phyloP scores from a whole-genome alignment of 1,140 invertebrate species.

The Eriocheir sinensis region DNA sequence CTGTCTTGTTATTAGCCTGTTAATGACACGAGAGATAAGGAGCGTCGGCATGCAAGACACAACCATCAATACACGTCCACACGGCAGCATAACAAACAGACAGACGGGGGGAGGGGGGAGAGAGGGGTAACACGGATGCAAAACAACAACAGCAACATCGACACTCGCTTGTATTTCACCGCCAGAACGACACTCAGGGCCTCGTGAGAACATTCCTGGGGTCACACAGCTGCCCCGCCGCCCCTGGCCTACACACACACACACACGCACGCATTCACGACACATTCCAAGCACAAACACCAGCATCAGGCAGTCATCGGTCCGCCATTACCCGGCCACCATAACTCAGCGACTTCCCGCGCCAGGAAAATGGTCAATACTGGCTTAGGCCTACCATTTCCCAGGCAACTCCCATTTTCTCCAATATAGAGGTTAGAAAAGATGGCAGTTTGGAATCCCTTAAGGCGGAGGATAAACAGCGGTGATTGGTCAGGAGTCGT shows the following conservation, averaged over 20 bases:
- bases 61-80: background rate
- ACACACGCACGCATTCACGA: background rate
- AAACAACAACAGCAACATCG: too few relatives aligned
- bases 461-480: slow-evolving; percentile 67
- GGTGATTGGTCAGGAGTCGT: slow-evolving; percentile 74
- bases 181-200: background rate
- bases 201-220: background rate
- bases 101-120: too few relatives aligned
- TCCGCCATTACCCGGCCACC: slow-evolving; percentile 18
- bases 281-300: slow-evolving; percentile 10
- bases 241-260: background rate
- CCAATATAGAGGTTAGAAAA: slow-evolving; percentile 74
- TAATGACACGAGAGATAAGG: too few relatives aligned
- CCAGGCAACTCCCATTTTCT: slow-evolving; percentile 70
- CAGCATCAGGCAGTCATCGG: background rate
- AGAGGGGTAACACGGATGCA: background rate
- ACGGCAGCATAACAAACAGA: background rate
- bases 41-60: background rate
- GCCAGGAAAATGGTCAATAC: slow-evolving; percentile 37
- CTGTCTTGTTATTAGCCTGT: too few relatives aligned
- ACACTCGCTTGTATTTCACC: slow-evolving; percentile 11
- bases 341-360: background rate
- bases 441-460: slow-evolving; percentile 74
- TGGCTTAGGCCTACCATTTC: slow-evolving; percentile 61
- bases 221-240: background rate